phyloP scores from a whole-genome alignment of 2,113 vertebrate species.

The Andinoacara biseriatus region DNA sequence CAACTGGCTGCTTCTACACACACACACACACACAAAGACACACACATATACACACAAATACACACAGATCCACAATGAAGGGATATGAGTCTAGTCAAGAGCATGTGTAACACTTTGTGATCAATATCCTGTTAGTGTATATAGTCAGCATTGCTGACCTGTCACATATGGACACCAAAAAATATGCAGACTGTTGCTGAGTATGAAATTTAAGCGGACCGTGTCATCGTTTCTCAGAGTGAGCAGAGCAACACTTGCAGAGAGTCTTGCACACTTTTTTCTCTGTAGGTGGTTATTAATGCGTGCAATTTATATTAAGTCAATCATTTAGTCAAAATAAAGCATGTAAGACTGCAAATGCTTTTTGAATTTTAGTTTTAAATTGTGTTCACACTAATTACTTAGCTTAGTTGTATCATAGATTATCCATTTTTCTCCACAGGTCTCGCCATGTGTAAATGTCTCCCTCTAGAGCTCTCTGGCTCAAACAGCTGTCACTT shows the following conservation, averaged over 20 bases:
- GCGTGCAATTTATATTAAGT: rapidly evolving
- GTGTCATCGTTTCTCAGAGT: neutral
- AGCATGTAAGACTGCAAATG: neutral
- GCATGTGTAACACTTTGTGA: neutral
- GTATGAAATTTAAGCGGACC: neutral
- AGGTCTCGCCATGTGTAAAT: neutral
- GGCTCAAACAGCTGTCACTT: neutral
- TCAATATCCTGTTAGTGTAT: neutral
- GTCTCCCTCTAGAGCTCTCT: conserved; percentile 34
- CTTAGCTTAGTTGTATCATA: neutral
- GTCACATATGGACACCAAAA: neutral
- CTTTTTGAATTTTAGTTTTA: neutral
- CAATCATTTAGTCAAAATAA: rapidly evolving
- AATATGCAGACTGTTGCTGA: neutral
- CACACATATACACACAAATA: neutral
- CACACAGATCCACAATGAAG: neutral
- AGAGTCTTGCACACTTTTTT: neutral
- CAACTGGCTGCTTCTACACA: neutral
- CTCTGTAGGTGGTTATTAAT: neutral
- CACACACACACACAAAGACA: neutral
- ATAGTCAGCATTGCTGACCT: neutral
- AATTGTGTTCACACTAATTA: neutral
- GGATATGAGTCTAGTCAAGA: neutral
- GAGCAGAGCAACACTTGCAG: neutral
- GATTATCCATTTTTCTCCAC: neutral